Percentiles rank a stretch among this genome's conserved stretches.
Conservation (phyloP, 1,140 invertebrate species). For the Bemisia tabaci region DNA sequence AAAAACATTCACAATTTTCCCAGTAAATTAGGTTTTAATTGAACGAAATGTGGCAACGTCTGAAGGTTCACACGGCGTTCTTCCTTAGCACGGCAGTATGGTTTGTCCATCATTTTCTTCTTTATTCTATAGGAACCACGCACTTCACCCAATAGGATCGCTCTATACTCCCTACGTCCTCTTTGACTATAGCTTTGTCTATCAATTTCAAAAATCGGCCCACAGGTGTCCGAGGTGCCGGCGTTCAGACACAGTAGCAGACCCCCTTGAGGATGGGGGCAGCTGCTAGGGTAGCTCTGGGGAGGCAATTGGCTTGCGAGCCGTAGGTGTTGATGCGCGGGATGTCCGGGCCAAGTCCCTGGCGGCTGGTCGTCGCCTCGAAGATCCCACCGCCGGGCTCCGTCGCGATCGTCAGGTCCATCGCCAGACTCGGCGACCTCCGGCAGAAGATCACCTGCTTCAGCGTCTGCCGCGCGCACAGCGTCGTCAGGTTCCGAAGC, state of each 20-base stretch:
- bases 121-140: too few relatives aligned
- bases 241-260: constrained; percentile 20
- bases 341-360: constrained; percentile 13
- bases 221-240: too few relatives aligned
- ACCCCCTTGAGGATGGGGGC: constrained; percentile 17
- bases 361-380: constrained; percentile 18
- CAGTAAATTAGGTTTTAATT: too few relatives aligned
- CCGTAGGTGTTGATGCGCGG: constrained; percentile 22
- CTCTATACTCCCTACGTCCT: too few relatives aligned
- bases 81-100: too few relatives aligned
- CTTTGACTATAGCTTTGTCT: too few relatives aligned
- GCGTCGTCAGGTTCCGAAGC: background rate
- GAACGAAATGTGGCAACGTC: too few relatives aligned
- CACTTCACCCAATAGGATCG: too few relatives aligned
- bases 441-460: background rate
- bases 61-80: too few relatives aligned
- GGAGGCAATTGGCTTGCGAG: constrained; percentile 19
- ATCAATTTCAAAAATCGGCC: too few relatives aligned
- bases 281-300: constrained; percentile 11
- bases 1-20: too few relatives aligned
- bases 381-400: constrained; percentile 21
- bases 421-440: background rate
- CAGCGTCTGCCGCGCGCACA: background rate
- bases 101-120: too few relatives aligned
- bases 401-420: constrained; percentile 17